Percentiles rank a stretch among this genome's conserved stretches.
These are phyloP conservation scores for Vannuccia rotundouncinata DNA, from an alignment of 2,888 invertebrate genomes.

Conservation along the genomic window DNA sequence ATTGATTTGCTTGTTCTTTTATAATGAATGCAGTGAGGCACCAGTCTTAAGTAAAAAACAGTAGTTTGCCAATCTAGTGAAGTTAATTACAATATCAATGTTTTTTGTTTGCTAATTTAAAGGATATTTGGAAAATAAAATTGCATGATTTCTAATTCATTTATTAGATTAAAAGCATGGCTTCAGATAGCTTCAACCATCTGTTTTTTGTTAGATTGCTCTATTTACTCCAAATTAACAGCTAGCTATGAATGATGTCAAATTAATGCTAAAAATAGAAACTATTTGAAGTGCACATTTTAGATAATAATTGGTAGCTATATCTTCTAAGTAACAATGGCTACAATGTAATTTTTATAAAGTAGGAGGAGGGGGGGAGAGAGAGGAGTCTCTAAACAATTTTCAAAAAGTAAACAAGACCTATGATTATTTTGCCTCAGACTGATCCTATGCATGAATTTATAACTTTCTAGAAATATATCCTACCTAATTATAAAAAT, in stretches of 20 bases:
- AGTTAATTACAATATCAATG: too few relatives aligned
- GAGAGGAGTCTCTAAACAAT: not conserved
- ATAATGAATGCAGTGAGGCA: too few relatives aligned
- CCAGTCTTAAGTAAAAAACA: too few relatives aligned
- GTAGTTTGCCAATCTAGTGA: too few relatives aligned
- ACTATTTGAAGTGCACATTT: not conserved
- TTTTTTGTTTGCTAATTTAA: not conserved
- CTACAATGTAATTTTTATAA: not conserved
- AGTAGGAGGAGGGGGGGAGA: too few relatives aligned
- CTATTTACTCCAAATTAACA: not conserved
- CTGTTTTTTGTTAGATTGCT: not conserved
- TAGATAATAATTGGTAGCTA: not conserved
- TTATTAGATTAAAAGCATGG: not conserved
- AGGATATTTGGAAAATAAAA: not conserved
- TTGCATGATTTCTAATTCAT: not conserved
- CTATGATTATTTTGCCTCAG: not conserved
- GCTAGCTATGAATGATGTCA: not conserved
- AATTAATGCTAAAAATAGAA: not conserved
- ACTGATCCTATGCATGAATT: not conserved
- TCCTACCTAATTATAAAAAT: not conserved
- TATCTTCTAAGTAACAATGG: not conserved
- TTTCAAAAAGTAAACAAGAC: not conserved
- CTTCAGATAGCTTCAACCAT: not conserved
- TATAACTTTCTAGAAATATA: not conserved
- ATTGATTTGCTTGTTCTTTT: too few relatives aligned